Conservation (phyloP, 2,113 vertebrate species). For the Eretmochelys imbricata region DNA sequence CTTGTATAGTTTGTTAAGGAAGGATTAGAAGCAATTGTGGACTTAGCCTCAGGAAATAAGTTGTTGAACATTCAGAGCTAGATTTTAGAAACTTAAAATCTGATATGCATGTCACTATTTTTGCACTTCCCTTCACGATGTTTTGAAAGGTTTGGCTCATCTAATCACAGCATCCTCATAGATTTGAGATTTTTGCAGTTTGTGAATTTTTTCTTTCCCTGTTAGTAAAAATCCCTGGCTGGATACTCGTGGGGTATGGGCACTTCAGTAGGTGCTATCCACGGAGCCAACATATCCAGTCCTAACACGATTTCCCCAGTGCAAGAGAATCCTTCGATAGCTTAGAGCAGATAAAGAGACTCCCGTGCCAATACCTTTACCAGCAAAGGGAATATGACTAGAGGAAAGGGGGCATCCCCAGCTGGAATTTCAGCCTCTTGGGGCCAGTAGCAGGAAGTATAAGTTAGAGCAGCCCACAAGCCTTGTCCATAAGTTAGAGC, state of each 20-base stretch:
- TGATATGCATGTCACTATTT: background rate
- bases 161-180: background rate
- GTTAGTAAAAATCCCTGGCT: background rate
- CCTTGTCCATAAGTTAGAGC: background rate
- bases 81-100: background rate
- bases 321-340: background rate
- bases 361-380: background rate
- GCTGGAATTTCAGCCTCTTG: background rate
- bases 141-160: background rate
- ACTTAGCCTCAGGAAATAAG: background rate
- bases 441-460: background rate
- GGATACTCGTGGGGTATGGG: background rate
- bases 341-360: background rate
- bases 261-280: background rate
- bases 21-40: background rate
- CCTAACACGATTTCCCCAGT: background rate
- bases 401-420: background rate
- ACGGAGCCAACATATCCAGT: background rate
- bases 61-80: background rate
- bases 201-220: background rate
- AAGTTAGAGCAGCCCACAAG: background rate
- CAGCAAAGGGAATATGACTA: background rate
- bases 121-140: background rate
- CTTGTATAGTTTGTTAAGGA: background rate
- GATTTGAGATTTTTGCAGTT: background rate